A percentile compares a stretch with the other conserved stretches of the same genome.
Conservation (phyloP, 2,113 vertebrate species). For the Nibea coibor region DNA sequence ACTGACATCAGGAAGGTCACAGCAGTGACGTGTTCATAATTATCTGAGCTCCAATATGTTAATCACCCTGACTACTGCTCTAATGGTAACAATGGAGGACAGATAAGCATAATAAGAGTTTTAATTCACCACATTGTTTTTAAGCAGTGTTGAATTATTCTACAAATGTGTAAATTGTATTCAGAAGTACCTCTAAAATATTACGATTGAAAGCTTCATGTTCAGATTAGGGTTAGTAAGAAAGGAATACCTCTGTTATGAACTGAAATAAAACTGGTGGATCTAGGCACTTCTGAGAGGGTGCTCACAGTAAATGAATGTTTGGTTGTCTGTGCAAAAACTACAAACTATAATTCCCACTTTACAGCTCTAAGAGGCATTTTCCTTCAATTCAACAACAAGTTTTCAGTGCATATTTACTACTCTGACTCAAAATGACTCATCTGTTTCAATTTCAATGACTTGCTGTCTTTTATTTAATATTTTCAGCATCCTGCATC, state of each 20-base stretch:
- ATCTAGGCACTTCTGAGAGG: background rate
- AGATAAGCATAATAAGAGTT: background rate
- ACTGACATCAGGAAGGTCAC: slow-evolving; percentile 42
- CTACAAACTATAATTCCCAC: background rate
- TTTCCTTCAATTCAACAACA: background rate
- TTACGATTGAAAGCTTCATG: background rate
- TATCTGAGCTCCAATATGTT: background rate
- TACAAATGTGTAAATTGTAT: background rate
- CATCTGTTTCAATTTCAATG: background rate
- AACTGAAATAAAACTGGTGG: background rate
- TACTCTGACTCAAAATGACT: background rate
- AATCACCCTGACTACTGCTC: background rate
- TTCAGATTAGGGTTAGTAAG: background rate
- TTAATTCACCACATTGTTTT: background rate
- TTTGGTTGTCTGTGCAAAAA: background rate
- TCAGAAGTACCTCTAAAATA: background rate
- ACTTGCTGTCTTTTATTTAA: background rate
- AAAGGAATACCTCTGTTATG: background rate
- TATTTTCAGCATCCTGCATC: background rate
- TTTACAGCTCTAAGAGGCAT: background rate
- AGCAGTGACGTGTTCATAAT: background rate
- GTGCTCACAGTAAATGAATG: background rate
- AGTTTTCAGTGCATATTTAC: background rate
- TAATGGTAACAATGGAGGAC: background rate
- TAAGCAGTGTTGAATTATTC: background rate